These are phyloP conservation scores for Melanotaenia pygmaea DNA, from an alignment of 2,797 vertebrate species.

Conservation along the genomic window DNA sequence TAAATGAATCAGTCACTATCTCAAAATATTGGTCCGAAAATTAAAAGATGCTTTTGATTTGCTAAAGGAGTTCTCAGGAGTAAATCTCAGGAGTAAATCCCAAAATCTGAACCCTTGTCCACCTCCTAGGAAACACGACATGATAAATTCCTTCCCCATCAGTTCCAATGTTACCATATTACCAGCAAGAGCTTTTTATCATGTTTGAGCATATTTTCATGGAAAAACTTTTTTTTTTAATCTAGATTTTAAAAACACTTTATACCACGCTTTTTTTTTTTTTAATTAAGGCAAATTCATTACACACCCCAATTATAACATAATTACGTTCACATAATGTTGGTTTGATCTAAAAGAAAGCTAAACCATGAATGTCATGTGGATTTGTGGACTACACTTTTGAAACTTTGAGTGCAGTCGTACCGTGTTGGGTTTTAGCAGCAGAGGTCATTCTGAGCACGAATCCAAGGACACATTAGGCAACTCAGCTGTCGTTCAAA, in stretches of 20 bases:
- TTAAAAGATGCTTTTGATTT: background rate
- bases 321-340: no score
- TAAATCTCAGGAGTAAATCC: no score
- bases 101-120: no score
- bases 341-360: no score
- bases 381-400: no score
- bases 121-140: background rate
- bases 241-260: background rate
- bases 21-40: background rate
- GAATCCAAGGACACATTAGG: no score
- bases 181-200: no score
- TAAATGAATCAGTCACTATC: background rate
- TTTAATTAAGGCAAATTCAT: background rate
- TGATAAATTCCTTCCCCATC: background rate
- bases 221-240: background rate
- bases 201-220: background rate
- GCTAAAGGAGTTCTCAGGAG: background rate
- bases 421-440: no score
- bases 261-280: background rate
- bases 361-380: no score
- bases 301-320: background rate
- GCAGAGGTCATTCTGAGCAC: no score
- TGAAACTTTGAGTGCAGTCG: no score
- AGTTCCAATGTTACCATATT: background rate
- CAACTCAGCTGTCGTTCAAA: no score